Evolutionary conservation across 2,888 invertebrate species (phyloP).

Genomic region (Aleiodes testaceus): DNA sequence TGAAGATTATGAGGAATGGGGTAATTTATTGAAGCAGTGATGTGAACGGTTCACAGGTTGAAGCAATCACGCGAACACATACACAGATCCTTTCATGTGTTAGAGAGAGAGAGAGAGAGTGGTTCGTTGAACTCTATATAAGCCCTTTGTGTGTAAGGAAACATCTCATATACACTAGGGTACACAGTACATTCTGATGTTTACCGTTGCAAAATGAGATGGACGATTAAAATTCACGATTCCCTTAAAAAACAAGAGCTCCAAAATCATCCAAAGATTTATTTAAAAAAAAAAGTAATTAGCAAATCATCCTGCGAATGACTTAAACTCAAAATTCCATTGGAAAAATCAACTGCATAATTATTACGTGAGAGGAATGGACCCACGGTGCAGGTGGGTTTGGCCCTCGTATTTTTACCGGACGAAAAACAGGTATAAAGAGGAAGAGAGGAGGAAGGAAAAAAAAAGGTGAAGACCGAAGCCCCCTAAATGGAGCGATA

Average conservation of each 20-base stretch:
- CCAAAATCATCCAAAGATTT: too few species aligned
- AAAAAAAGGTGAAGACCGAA: not conserved
- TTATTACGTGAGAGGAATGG: slow-evolving; percentile 27
- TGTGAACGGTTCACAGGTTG: slow-evolving; percentile 30
- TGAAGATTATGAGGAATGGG: too few species aligned
- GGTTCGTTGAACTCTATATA: slow-evolving; percentile 46
- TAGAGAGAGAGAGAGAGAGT: slow-evolving; percentile 6
- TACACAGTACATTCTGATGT: slow-evolving; percentile 27
- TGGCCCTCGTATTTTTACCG: slow-evolving; percentile 1
- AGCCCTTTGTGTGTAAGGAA: slow-evolving; percentile 40
- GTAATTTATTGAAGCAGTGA: slow-evolving; percentile 26
- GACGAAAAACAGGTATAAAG: slow-evolving; percentile 15
- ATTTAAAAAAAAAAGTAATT: too few species aligned
- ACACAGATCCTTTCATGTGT: not conserved
- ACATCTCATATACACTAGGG: slow-evolving; percentile 20
- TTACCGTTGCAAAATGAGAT: slow-evolving; percentile 30
- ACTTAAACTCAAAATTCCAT: not conserved
- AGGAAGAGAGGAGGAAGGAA: not conserved
- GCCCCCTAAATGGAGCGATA: not conserved
- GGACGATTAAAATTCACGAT: too few species aligned
- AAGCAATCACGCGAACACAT: slow-evolving; percentile 29
- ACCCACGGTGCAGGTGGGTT: slow-evolving; percentile 1
- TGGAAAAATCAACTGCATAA: slow-evolving; percentile 2
- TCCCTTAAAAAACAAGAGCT: too few species aligned
- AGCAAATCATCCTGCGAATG: too few species aligned